These are phyloP conservation scores for Acrocephalus arundinaceus DNA, from an alignment of 2,113 vertebrate species.

Conservation along the genomic window DNA sequence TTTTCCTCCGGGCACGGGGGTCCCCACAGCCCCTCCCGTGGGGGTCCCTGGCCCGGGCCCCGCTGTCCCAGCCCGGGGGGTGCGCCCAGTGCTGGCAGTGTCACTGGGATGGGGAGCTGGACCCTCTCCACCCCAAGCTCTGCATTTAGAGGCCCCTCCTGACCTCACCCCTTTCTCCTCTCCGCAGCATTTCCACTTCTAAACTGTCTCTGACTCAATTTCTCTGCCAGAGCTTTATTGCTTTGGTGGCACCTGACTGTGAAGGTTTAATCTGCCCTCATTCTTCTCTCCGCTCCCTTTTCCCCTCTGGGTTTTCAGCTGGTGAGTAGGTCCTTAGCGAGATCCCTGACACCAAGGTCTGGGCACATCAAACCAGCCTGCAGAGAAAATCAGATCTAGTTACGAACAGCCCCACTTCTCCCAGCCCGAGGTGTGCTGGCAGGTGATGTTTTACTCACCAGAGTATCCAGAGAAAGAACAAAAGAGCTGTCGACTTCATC, in stretches of 20 bases:
- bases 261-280: not conserved
- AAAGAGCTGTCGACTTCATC: not conserved
- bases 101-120: not conserved
- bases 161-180: not conserved
- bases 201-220: not conserved
- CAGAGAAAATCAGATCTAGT: not conserved
- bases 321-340: not conserved
- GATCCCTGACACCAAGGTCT: not conserved
- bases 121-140: not conserved
- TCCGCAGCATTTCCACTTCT: not conserved
- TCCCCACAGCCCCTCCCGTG: not conserved
- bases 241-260: not conserved
- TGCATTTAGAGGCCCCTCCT: not conserved
- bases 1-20: not conserved
- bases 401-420: not conserved
- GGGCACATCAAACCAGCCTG: not conserved
- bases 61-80: not conserved
- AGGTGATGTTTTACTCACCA: slow-evolving; percentile 18
- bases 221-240: not conserved
- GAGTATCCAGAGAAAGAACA: not conserved
- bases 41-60: not conserved
- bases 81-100: fast-evolving
- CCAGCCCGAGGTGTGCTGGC: not conserved
- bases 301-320: not conserved
- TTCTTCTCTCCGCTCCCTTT: not conserved